phyloP scores from a whole-genome alignment of 2,113 vertebrate genomes.

The Etheostoma spectabile region DNA sequence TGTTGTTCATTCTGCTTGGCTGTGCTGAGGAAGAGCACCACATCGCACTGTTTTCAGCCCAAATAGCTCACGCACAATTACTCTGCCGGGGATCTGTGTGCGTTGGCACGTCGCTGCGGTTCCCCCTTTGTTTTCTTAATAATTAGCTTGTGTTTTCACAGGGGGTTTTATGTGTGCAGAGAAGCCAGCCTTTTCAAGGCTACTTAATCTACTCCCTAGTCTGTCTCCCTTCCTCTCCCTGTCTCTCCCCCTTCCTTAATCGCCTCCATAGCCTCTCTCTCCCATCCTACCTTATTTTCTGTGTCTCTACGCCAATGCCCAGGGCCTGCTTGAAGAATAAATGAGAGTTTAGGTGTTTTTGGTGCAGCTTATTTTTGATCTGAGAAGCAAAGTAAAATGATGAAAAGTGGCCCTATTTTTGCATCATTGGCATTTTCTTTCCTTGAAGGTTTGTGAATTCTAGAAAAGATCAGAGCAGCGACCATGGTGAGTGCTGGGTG shows the following conservation, averaged over 20 bases:
- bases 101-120: constrained; percentile 85
- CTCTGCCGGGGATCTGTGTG: constrained; percentile 89
- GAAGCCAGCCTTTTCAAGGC: constrained; percentile 79
- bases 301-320: constrained; percentile 2
- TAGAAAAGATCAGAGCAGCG: neutral
- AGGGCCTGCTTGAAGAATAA: constrained; percentile 16
- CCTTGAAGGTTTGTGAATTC: constrained; percentile 25
- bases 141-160: constrained; percentile 89
- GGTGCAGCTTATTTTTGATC: constrained; percentile 38
- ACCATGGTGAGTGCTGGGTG: constrained; percentile 4
- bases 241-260: constrained; percentile 32
- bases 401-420: constrained; percentile 39
- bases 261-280: constrained; percentile 16
- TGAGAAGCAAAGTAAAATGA: constrained; percentile 16
- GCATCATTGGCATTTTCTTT: constrained; percentile 29
- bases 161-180: constrained; percentile 83
- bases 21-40: constrained; percentile 86
- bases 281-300: neutral
- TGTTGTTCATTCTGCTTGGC: constrained; percentile 90
- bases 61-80: constrained; percentile 90
- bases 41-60: constrained; percentile 88
- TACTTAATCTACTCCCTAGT: constrained; percentile 72
- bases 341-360: constrained; percentile 43
- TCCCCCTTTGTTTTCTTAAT: constrained; percentile 91
- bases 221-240: constrained; percentile 27